Conservation (phyloP, 2,797 vertebrate species). For the Scleropages formosus region DNA sequence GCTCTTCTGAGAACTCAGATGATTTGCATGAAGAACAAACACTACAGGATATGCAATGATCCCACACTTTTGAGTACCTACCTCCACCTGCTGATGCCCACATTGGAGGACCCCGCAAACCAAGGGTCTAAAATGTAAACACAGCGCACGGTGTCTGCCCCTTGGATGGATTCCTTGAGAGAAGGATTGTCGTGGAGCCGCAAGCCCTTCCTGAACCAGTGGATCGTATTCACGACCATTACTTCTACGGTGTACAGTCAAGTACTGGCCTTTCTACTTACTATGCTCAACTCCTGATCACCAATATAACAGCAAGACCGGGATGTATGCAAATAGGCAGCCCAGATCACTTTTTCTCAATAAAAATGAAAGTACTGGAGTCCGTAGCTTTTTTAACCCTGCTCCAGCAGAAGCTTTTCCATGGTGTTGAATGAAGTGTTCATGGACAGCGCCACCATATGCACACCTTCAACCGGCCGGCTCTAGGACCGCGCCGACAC, state of each 20-base stretch:
- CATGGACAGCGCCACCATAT: slow-evolving; percentile 16
- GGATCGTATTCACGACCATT: slow-evolving; percentile 79
- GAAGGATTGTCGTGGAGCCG: slow-evolving; percentile 83
- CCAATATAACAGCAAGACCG: background rate
- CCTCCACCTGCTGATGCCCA: slow-evolving; percentile 86
- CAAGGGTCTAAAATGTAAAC: slow-evolving; percentile 84
- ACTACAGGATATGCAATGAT: background rate
- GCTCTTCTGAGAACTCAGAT: too few species aligned
- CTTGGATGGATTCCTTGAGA: slow-evolving; percentile 70
- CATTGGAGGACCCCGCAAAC: slow-evolving; percentile 84
- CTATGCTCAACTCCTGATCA: background rate
- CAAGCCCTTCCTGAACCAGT: slow-evolving; percentile 84
- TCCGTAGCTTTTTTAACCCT: slow-evolving; percentile 38
- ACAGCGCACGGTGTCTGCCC: slow-evolving; percentile 76
- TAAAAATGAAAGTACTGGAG: background rate
- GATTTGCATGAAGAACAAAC: too few species aligned
- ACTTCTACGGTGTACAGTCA: slow-evolving; percentile 43
- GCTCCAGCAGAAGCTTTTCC: slow-evolving; percentile 46
- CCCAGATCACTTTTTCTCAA: background rate
- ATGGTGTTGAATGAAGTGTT: slow-evolving; percentile 34
- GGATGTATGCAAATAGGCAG: background rate
- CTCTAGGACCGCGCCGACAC: slow-evolving; percentile 28
- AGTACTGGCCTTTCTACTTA: slow-evolving; percentile 45
- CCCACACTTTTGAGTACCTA: slow-evolving; percentile 49
- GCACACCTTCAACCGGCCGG: background rate